Conservation (phyloP, 2,113 vertebrate species). For the Strix aluco region DNA sequence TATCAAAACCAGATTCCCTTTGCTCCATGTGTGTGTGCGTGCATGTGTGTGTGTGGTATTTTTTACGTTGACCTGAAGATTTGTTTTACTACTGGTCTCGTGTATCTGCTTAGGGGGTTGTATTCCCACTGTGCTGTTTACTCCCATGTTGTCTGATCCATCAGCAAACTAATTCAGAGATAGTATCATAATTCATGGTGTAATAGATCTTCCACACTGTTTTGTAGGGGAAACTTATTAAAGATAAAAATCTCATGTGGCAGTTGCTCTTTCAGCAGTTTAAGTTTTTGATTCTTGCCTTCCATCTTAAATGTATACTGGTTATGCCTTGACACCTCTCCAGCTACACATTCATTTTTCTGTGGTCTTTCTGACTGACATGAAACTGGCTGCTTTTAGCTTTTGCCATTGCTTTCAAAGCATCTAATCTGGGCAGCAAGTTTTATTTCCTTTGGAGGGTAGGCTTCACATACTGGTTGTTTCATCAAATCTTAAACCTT, state of each 20-base stretch:
- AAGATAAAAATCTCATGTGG: slow-evolving; percentile 32
- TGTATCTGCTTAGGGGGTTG: background rate
- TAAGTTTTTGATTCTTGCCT: slow-evolving; percentile 38
- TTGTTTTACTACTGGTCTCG: background rate
- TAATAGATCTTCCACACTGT: background rate
- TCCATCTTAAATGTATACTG: slow-evolving; percentile 10
- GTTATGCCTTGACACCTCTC: slow-evolving; percentile 1
- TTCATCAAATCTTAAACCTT: background rate
- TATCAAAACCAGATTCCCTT: slow-evolving; percentile 24
- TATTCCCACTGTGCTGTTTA: background rate
- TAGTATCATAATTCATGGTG: slow-evolving; percentile 6
- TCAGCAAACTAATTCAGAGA: background rate
- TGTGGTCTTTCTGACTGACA: background rate
- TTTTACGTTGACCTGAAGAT: slow-evolving; percentile 42
- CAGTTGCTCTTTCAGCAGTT: slow-evolving; percentile 24
- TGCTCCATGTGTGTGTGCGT: rapidly evolving
- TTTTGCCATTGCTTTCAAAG: background rate
- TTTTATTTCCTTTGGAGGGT: background rate
- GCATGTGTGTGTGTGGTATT: background rate
- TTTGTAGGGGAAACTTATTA: slow-evolving; percentile 10
- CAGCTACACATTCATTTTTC: background rate
- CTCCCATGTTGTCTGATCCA: slow-evolving; percentile 14
- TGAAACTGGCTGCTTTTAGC: background rate
- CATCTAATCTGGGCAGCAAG: background rate
- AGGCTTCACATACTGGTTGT: background rate